phyloP scores from a whole-genome alignment of 2,888 invertebrate species.

The Leptopilina syphax region DNA sequence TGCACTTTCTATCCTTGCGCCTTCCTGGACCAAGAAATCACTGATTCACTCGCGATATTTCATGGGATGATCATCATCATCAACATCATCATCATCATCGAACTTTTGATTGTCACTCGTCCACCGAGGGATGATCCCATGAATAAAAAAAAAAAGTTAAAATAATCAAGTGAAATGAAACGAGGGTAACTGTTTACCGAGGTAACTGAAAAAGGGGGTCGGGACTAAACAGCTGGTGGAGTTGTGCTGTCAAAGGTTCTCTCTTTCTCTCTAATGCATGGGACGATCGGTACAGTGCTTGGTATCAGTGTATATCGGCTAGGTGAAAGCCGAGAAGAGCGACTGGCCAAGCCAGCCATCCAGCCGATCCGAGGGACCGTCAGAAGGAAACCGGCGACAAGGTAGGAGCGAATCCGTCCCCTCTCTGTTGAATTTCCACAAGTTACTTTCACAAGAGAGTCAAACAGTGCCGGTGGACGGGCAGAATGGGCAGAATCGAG shows the following conservation, averaged over 20 bases:
- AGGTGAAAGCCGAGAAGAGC: conserved; percentile 68
- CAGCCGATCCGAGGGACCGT: conserved; percentile 47
- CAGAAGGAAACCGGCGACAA: conserved; percentile 52
- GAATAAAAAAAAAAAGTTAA: not conserved
- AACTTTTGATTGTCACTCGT: not conserved
- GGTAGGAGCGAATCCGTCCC: conserved; percentile 48
- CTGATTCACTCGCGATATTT: conserved; percentile 26
- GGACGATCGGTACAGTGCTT: conserved; percentile 5
- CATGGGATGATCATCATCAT: not conserved
- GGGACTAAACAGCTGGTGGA: conserved; percentile 33
- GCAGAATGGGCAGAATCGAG: conserved; percentile 44
- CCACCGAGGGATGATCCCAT: not conserved
- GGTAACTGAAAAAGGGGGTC: conserved; percentile 27
- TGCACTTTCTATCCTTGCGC: conserved; percentile 41
- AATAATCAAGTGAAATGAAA: too few relatives aligned
- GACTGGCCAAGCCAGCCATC: conserved; percentile 54
- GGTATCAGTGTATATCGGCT: conserved; percentile 50
- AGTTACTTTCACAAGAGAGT: conserved; percentile 58
- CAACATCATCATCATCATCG: not conserved
- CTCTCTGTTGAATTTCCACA: conserved; percentile 54
- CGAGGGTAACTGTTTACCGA: conserved; percentile 24
- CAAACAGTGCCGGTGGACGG: conserved; percentile 46
- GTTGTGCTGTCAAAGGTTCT: conserved; percentile 26
- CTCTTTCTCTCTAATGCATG: too few relatives aligned
- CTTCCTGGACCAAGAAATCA: conserved; percentile 16